Base-by-base conservation (phyloP, 1,140 invertebrate species). In the Pogonus chalceus region DNA sequence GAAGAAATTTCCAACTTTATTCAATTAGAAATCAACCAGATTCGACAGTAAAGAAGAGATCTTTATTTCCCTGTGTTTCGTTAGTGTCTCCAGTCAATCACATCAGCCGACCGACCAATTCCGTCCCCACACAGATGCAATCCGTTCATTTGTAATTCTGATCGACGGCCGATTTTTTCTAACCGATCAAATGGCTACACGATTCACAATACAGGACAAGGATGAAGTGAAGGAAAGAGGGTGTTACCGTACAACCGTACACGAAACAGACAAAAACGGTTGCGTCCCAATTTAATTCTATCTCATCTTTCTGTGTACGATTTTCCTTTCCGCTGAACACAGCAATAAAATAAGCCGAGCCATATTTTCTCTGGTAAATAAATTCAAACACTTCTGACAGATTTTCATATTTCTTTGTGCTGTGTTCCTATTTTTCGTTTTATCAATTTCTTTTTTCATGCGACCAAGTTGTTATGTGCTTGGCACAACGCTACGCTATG, bases 221-320 rank as follows among this genome's bases (percentile, higher is more conserved):
- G n/a, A n/a, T n/a, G n/a, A n/a, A n/a, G n/a, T n/a, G n/a, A n/a
- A n/a, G n/a, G n/a, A n/a, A n/a, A n/a, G n/a, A n/a, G n/a, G n/a
- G n/a, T n/a, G n/a, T n/a, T n/a, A n/a, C n/a, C n/a, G n/a, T n/a
- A n/a, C n/a, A n/a, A n/a, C n/a, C n/a, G n/a, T 18, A 43, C 18
- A 43, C 37, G 37, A 7, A 43, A 43, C 37, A 43, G 37, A 43
- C 37, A 18, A 43, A 43, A 31, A 4, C 7, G 18, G 18, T 10
- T 16, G 18, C 37, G 18, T 18, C 18, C 37, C 37, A 4, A 43
- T 43, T 43, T 43, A 43, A 43, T 43, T 43, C 37, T 43, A 43
- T 43, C 37, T 43, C 37, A 43, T 9, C 37, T 43, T 43, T 43
- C 37, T 43, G 37, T 43, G 37, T 43, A 43, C 37, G 37, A 43